Conservation (phyloP, 2,797 vertebrate genomes). For the Rhinophrynus dorsalis region DNA sequence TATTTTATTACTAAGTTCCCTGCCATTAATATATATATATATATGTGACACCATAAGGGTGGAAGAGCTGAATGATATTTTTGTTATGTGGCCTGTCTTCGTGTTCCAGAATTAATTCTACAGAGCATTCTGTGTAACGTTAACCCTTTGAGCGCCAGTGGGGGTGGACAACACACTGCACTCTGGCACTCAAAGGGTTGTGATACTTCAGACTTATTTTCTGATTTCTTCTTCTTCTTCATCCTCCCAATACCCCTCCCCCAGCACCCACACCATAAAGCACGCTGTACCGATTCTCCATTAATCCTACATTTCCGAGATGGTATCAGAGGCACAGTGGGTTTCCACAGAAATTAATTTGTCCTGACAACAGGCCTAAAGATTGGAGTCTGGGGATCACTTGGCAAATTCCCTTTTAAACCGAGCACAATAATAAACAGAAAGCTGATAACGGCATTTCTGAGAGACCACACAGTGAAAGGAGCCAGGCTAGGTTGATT, state of each 20-base stretch:
- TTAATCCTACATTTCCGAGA: constrained; percentile 74
- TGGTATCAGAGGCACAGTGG: constrained; percentile 68
- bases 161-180: too few species aligned
- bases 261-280: constrained; percentile 57
- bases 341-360: constrained; percentile 78
- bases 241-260: constrained; percentile 46
- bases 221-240: not conserved
- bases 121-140: too few species aligned
- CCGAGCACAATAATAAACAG: constrained; percentile 68
- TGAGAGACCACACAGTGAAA: constrained; percentile 63
- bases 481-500: constrained; percentile 29
- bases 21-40: too few species aligned
- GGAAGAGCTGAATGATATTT: too few species aligned
- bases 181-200: too few species aligned
- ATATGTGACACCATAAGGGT: too few species aligned
- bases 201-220: not conserved
- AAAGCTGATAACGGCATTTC: constrained; percentile 63
- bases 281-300: constrained; percentile 64
- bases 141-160: too few species aligned
- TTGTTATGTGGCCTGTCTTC: too few species aligned
- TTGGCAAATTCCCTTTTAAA: constrained; percentile 71
- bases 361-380: constrained; percentile 72
- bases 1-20: too few species aligned
- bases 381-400: constrained; percentile 72
- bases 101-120: too few species aligned